These are phyloP conservation scores for Craniophora ligustri DNA, from an alignment of 2,888 invertebrate genomes.

Conservation along the genomic window DNA sequence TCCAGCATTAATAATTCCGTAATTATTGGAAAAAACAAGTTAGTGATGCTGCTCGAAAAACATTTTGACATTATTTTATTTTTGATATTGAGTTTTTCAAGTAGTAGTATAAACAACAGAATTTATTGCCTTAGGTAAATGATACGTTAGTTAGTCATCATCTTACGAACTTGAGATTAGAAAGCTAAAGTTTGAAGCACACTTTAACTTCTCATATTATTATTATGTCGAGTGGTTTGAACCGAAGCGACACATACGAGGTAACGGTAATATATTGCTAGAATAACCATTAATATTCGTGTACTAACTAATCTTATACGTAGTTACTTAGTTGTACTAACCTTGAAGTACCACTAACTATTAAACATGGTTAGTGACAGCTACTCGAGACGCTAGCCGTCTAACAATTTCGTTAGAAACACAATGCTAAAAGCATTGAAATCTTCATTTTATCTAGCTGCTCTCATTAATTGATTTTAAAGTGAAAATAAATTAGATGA, in stretches of 20 bases:
- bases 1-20: too few relatives aligned
- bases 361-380: slow-evolving; percentile 18
- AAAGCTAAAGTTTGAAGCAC: too few relatives aligned
- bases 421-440: slow-evolving; percentile 47
- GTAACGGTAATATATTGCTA: background rate
- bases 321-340: too few relatives aligned
- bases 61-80: too few relatives aligned
- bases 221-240: slow-evolving; percentile 5
- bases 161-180: background rate
- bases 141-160: background rate
- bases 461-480: slow-evolving; percentile 52
- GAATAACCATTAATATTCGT: background rate
- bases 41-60: too few relatives aligned
- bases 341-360: background rate
- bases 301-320: background rate
- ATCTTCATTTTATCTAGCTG: slow-evolving; percentile 50
- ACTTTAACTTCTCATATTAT: background rate
- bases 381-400: slow-evolving; percentile 29
- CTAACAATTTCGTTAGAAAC: slow-evolving; percentile 39
- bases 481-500: slow-evolving; percentile 54
- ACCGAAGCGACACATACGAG: background rate
- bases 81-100: too few relatives aligned
- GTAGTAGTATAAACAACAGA: background rate
- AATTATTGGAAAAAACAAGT: too few relatives aligned
- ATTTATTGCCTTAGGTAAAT: background rate